A percentile compares a stretch with the other conserved stretches of the same genome.
Evolutionary conservation across 2,797 vertebrate species (phyloP).

Genomic region (Hippoglossus hippoglossus): DNA sequence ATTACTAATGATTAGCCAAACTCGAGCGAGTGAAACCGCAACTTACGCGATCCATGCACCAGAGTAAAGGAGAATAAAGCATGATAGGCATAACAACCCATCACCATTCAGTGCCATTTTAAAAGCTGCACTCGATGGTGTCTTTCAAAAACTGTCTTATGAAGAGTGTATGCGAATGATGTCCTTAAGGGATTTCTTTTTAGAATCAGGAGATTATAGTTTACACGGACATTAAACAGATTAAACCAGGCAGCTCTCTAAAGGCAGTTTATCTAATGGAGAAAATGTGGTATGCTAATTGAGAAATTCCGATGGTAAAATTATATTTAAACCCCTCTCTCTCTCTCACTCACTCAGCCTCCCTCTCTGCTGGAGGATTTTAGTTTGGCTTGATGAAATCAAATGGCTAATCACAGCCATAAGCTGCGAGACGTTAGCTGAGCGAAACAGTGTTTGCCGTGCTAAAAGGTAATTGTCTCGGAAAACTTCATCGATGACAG

Average conservation of each 20-base stretch:
- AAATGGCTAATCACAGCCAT: conserved; percentile 82
- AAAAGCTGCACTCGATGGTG: conserved; percentile 78
- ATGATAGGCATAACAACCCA: conserved; percentile 70
- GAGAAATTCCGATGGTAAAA: conserved; percentile 85
- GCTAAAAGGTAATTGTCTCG: conserved; percentile 93
- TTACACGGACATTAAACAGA: conserved; percentile 88
- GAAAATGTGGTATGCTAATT: conserved; percentile 87
- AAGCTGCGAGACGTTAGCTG: conserved; percentile 83
- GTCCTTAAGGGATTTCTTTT: conserved; percentile 86
- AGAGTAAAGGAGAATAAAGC: conserved; percentile 50
- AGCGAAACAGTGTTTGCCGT: conserved; percentile 91
- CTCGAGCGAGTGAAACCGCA: conserved; percentile 52
- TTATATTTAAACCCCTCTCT: conserved; percentile 74
- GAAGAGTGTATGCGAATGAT: conserved; percentile 81
- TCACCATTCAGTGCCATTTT: conserved; percentile 72
- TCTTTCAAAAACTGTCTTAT: conserved; percentile 81
- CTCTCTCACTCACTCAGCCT: conserved; percentile 26
- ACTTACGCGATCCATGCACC: conserved; percentile 51
- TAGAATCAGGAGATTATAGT: conserved; percentile 86
- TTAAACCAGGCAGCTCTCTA: conserved; percentile 85
- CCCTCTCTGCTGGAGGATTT: conserved; percentile 71
- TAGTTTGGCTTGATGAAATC: conserved; percentile 83
- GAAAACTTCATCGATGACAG: conserved; percentile 95
- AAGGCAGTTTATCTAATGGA: conserved; percentile 88
- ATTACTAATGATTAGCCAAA: conserved; percentile 72